These are phyloP conservation scores for Emydura subglobosa DNA, from an alignment of 2,113 vertebrate genomes.

Conservation along the genomic window DNA sequence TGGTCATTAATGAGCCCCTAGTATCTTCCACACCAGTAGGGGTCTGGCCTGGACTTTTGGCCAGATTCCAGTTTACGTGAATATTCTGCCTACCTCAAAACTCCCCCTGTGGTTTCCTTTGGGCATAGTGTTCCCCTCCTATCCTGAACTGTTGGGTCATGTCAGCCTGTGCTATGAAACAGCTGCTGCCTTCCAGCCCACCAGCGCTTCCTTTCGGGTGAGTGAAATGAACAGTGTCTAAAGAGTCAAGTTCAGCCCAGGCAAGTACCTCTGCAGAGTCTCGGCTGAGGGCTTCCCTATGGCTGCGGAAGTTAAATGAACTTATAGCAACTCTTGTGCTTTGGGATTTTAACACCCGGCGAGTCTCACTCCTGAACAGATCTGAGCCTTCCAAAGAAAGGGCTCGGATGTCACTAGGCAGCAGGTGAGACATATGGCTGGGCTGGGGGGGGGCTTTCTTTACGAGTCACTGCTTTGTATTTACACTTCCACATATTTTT, in stretches of 20 bases:
- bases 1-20: too few relatives aligned
- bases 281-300: not conserved
- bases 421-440: too few relatives aligned
- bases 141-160: not conserved
- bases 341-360: not conserved
- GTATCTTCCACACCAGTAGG: too few relatives aligned
- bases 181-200: not conserved
- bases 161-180: not conserved
- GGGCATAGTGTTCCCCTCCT: not conserved
- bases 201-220: not conserved
- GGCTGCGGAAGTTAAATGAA: not conserved
- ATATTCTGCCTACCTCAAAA: not conserved
- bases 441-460: not conserved
- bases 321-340: not conserved
- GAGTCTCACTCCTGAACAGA: not conserved
- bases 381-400: not conserved
- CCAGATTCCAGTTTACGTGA: not conserved
- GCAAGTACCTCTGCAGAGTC: not conserved
- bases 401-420: not conserved
- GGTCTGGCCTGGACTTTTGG: not conserved
- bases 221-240: not conserved
- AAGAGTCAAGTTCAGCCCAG: not conserved
- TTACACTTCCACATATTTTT: not conserved
- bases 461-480: not conserved
- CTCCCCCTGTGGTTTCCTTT: not conserved